Percentiles rank a stretch among this genome's conserved stretches.
These are phyloP conservation scores for Eurois occulta DNA, from an alignment of 2,888 invertebrate species.

Conservation along the genomic window DNA sequence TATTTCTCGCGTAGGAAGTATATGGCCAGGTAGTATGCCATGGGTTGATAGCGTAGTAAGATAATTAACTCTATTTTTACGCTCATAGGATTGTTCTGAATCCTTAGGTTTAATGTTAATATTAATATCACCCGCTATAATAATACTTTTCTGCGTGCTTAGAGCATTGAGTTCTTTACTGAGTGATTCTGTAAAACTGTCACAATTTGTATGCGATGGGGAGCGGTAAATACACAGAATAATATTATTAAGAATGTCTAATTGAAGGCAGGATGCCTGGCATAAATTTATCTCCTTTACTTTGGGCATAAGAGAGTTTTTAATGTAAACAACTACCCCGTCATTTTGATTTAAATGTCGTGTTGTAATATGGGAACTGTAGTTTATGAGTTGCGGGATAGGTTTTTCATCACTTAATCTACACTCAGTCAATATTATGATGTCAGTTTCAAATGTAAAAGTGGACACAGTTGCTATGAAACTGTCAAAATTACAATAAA, in stretches of 20 bases:
- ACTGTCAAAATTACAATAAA: not conserved
- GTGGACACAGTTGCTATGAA: not conserved
- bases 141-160: too few species aligned
- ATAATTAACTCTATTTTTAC: not conserved
- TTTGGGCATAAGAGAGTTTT: not conserved
- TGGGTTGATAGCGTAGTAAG: not conserved
- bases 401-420: not conserved
- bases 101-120: not conserved
- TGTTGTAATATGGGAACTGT: not conserved
- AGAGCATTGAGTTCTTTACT: too few species aligned
- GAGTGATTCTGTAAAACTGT: too few species aligned
- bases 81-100: not conserved
- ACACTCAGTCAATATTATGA: not conserved
- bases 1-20: not conserved
- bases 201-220: too few species aligned
- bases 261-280: not conserved
- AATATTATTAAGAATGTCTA: not conserved
- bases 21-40: constrained; percentile 1
- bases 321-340: not conserved
- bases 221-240: not conserved
- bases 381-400: constrained; percentile 1
- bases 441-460: not conserved
- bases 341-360: constrained; percentile 1
- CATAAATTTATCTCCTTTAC: not conserved
- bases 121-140: not conserved